phyloP scores from a whole-genome alignment of 2,888 invertebrate species.

The Mimas tiliae region DNA sequence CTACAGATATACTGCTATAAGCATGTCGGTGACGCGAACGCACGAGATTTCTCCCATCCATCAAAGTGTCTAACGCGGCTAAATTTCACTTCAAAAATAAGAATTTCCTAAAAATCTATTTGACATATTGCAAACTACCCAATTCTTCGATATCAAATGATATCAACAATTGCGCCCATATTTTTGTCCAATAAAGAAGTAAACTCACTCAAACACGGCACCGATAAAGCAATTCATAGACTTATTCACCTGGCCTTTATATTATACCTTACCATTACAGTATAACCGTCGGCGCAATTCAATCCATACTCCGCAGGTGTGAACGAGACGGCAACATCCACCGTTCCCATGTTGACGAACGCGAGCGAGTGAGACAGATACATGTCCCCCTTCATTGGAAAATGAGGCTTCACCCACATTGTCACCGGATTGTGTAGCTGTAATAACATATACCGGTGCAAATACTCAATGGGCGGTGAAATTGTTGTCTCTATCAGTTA shows the following conservation, averaged over 20 bases:
- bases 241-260: conserved; percentile 12
- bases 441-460: conserved; percentile 36
- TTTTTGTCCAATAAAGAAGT: too few relatives aligned
- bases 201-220: too few relatives aligned
- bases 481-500: conserved; percentile 33
- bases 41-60: too few relatives aligned
- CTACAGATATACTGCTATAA: too few relatives aligned
- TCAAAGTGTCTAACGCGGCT: too few relatives aligned
- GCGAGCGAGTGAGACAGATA: conserved; percentile 82
- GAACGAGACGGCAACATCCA: conserved; percentile 44
- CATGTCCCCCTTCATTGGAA: conserved; percentile 73
- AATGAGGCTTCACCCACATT: conserved; percentile 84
- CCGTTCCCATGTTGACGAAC: conserved; percentile 67
- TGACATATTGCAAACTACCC: too few relatives aligned
- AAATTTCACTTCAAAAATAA: too few relatives aligned
- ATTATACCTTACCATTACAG: conserved; percentile 60
- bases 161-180: too few relatives aligned
- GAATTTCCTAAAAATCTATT: too few relatives aligned
- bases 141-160: too few relatives aligned
- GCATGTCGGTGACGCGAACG: too few relatives aligned
- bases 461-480: conserved; percentile 27
- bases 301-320: conserved; percentile 53
- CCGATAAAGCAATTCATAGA: conserved; percentile 26
- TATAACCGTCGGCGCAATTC: conserved; percentile 60
- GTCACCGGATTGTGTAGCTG: conserved; percentile 59